Conservation (phyloP, 2,113 vertebrate genomes). For the Campylomormyrus numenius region DNA sequence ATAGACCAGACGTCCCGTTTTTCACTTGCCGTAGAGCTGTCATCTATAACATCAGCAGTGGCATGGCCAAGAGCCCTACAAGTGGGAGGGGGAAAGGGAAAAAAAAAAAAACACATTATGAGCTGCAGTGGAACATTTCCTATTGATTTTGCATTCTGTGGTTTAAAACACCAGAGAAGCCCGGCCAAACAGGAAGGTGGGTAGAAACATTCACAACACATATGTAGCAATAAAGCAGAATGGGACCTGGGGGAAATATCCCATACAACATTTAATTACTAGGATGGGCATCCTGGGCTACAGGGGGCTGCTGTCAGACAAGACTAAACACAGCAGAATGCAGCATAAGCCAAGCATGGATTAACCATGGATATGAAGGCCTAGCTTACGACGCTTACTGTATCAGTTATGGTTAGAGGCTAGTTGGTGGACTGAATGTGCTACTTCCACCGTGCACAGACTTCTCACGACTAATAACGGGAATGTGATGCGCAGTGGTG, state of each 20-base stretch:
- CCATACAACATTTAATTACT: conserved; percentile 45
- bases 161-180: conserved; percentile 42
- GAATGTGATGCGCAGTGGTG: too few species aligned
- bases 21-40: conserved; percentile 26
- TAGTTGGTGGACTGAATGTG: neutral
- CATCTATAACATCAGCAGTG: conserved; percentile 52
- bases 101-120: conserved; percentile 40
- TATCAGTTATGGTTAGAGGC: neutral
- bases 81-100: conserved; percentile 21
- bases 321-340: conserved; percentile 16
- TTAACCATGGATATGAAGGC: neutral
- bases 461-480: neutral
- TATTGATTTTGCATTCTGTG: conserved; percentile 40
- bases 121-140: conserved; percentile 31
- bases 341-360: neutral
- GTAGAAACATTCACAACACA: conserved; percentile 15
- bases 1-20: conserved; percentile 33
- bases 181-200: conserved; percentile 31
- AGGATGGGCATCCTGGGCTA: conserved; percentile 20
- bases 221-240: conserved; percentile 49
- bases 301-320: conserved; percentile 22
- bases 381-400: neutral
- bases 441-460: neutral
- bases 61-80: conserved; percentile 48
- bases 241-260: conserved; percentile 38